Conservation (phyloP, 2,113 vertebrate species). For the Tychaedon coryphoeus region DNA sequence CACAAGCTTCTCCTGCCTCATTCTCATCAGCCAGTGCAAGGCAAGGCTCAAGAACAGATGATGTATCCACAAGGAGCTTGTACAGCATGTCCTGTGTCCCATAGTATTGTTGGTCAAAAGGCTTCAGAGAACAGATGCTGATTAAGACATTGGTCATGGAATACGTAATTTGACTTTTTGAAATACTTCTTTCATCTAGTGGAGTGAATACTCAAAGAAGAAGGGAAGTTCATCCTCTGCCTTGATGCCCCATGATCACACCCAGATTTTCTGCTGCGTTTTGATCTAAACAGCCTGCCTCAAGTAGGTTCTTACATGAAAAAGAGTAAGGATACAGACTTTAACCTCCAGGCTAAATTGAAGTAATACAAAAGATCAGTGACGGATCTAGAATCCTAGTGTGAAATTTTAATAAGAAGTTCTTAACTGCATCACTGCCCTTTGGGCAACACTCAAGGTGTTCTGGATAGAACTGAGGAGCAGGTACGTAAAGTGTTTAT, state of each 20-base stretch:
- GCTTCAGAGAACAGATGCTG: neutral
- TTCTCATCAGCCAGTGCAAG: neutral
- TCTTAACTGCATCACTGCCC: neutral
- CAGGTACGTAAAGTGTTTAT: neutral
- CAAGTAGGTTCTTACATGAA: neutral
- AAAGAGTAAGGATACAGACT: neutral
- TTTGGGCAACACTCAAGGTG: neutral
- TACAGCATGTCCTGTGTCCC: rapidly evolving
- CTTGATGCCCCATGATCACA: neutral
- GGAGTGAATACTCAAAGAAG: neutral
- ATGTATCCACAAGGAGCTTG: neutral
- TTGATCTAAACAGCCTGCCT: neutral
- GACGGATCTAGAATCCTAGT: neutral
- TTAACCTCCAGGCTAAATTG: neutral
- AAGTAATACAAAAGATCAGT: neutral
- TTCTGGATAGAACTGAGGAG: neutral
- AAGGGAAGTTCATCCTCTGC: neutral
- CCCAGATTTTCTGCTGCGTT: neutral
- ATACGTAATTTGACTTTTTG: neutral
- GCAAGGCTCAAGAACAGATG: neutral
- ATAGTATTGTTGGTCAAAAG: rapidly evolving
- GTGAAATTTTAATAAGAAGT: neutral
- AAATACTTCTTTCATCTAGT: neutral
- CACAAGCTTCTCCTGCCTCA: neutral
- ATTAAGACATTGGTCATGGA: neutral